These are phyloP conservation scores for Gephyroberyx darwinii DNA, from an alignment of 2,797 vertebrate genomes.

Conservation along the genomic window DNA sequence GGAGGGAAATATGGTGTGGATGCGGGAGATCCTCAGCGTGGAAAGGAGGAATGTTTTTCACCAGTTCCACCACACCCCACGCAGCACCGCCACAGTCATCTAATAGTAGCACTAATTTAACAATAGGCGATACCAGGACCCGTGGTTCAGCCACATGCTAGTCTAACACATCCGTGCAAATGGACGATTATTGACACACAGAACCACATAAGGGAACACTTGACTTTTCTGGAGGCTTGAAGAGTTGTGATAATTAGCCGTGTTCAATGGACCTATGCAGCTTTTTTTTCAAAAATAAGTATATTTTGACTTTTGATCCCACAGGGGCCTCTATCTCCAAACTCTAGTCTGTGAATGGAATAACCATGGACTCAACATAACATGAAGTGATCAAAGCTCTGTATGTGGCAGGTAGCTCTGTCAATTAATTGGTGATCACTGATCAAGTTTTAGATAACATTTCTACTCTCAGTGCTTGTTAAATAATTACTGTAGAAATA, in stretches of 20 bases:
- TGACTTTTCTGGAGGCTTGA: conserved; percentile 70
- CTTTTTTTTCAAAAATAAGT: conserved; percentile 34
- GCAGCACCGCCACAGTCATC: conserved; percentile 45
- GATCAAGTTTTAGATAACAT: conserved; percentile 13
- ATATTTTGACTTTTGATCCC: conserved; percentile 11
- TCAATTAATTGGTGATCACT: conserved; percentile 6
- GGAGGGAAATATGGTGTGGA: conserved; percentile 40
- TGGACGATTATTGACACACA: conserved; percentile 72
- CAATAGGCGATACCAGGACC: conserved; percentile 67
- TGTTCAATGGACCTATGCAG: conserved; percentile 69
- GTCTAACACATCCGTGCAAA: conserved; percentile 80
- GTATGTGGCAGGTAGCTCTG: background rate
- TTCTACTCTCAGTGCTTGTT: background rate
- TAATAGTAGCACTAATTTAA: conserved; percentile 62
- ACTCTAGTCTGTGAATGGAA: conserved; percentile 27
- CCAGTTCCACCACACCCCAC: conserved; percentile 44
- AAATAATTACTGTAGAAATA: conserved; percentile 3
- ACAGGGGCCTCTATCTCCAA: conserved; percentile 23
- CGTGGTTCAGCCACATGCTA: conserved; percentile 67
- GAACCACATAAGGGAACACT: conserved; percentile 76
- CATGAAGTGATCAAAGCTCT: conserved; percentile 14
- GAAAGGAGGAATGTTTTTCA: conserved; percentile 46
- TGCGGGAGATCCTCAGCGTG: conserved; percentile 45
- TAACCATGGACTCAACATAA: conserved; percentile 36
- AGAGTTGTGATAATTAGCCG: conserved; percentile 73